Evolutionary conservation across 2,797 vertebrate species (phyloP).

Genomic region (Poecilia velifera): DNA sequence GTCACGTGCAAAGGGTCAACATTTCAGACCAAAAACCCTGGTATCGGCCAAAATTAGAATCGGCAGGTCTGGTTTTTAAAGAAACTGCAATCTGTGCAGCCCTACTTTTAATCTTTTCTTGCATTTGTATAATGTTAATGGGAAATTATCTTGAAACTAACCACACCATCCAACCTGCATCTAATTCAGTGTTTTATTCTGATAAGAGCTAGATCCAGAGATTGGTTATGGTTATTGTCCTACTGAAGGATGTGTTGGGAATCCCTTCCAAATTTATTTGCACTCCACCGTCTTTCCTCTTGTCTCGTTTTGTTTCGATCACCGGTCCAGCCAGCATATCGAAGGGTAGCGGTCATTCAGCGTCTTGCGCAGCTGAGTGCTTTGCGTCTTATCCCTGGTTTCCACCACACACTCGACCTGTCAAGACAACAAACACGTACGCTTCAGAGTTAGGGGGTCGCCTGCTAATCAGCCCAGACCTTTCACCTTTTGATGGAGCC

Average conservation of each 20-base stretch:
- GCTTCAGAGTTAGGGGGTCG: constrained; percentile 14
- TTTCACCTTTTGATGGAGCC: constrained; percentile 31
- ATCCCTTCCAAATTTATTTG: not conserved
- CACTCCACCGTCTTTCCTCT: not conserved
- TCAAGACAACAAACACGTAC: constrained; percentile 53
- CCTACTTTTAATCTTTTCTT: not conserved
- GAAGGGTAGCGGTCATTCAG: constrained; percentile 87
- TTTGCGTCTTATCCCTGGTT: constrained; percentile 87
- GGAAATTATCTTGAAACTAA: not conserved
- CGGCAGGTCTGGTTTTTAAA: too few relatives aligned
- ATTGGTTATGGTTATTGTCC: constrained; percentile 5
- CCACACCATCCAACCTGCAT: not conserved
- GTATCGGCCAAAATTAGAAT: too few relatives aligned
- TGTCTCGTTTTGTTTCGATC: constrained; percentile 58
- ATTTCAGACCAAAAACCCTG: too few relatives aligned
- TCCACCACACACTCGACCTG: constrained; percentile 91
- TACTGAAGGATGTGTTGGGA: not conserved
- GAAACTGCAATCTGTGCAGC: too few relatives aligned
- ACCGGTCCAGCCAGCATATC: constrained; percentile 85
- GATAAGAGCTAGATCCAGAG: constrained; percentile 15
- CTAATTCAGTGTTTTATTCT: constrained; percentile 11
- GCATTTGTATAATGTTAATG: constrained; percentile 3
- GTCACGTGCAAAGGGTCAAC: too few relatives aligned
- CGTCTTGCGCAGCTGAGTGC: constrained; percentile 80
- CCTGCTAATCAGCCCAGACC: constrained; percentile 28